Conservation (phyloP, 2,113 vertebrate species). For the Myiagra hebetior region DNA sequence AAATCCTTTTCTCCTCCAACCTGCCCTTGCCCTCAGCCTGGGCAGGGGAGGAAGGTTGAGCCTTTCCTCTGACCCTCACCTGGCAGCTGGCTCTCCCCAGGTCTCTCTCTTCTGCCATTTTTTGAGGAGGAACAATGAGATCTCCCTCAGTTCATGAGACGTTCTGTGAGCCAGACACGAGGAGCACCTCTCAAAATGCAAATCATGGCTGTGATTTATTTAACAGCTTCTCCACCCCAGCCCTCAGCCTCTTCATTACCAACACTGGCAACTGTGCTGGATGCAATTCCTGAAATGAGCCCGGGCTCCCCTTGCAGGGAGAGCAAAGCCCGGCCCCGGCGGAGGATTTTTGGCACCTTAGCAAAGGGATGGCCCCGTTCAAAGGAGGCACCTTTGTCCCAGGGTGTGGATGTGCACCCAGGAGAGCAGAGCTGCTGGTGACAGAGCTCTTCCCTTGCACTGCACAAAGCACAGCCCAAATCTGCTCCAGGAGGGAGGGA, state of each 20-base stretch:
- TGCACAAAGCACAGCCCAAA: background rate
- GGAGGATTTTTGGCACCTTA: background rate
- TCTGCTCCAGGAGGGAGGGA: background rate
- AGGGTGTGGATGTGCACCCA: background rate
- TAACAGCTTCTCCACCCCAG: background rate
- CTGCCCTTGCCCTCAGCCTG: background rate
- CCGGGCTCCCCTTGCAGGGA: background rate
- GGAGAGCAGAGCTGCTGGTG: background rate
- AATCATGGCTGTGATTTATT: constrained; percentile 2
- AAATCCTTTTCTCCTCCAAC: background rate
- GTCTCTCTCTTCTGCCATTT: background rate
- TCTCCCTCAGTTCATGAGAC: background rate
- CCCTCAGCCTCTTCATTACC: background rate
- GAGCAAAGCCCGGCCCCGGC: background rate
- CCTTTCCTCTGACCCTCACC: background rate
- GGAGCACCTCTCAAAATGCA: constrained; percentile 2
- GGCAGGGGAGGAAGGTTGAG: background rate
- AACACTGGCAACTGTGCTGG: background rate
- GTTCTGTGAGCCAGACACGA: background rate
- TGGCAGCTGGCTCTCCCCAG: background rate
- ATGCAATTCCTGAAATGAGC: background rate
- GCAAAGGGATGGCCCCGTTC: rapidly evolving
- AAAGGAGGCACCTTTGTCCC: background rate
- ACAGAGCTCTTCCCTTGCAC: background rate
- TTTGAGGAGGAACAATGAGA: background rate